These are phyloP conservation scores for Cydia pomonella DNA, from an alignment of 1,140 invertebrate genomes.

Conservation along the genomic window DNA sequence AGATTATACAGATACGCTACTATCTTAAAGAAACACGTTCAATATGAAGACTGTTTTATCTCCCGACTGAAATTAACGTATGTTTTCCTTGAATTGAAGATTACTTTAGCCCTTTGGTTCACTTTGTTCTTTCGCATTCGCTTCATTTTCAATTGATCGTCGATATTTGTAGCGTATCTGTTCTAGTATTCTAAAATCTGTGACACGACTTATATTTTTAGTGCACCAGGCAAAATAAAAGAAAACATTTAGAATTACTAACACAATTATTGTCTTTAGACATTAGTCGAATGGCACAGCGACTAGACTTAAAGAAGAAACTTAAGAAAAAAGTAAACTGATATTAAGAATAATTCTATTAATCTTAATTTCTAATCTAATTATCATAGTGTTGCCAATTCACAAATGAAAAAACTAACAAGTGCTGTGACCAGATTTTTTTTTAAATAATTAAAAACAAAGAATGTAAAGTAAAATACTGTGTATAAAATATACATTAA, in stretches of 20 bases:
- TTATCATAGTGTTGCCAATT: conserved; percentile 15
- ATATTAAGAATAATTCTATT: conserved; percentile 4
- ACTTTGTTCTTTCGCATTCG: too few species aligned
- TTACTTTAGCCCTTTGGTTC: too few species aligned
- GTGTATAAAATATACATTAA: conserved; percentile 7
- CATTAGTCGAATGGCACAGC: conserved; percentile 9
- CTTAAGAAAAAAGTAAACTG: background rate
- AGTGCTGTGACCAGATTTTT: background rate
- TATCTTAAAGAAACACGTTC: background rate
- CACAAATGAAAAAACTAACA: background rate
- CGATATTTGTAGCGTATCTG: conserved; percentile 10
- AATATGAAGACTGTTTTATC: too few species aligned
- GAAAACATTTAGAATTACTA: background rate
- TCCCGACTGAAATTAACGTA: too few species aligned
- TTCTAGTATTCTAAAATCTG: background rate
- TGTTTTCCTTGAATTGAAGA: too few species aligned
- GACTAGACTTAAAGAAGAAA: conserved; percentile 2
- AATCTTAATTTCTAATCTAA: background rate
- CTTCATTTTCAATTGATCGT: too few species aligned
- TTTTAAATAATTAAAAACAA: conserved; percentile 6
- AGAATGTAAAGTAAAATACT: conserved; percentile 1
- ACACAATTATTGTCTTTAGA: conserved; percentile 7
- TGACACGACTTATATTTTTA: background rate
- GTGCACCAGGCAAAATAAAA: background rate
- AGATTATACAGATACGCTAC: background rate